A percentile compares a stretch with the other conserved stretches of the same genome.
phyloP scores from a whole-genome alignment of 2,888 invertebrate genomes.

The Hypolimnas misippus region DNA sequence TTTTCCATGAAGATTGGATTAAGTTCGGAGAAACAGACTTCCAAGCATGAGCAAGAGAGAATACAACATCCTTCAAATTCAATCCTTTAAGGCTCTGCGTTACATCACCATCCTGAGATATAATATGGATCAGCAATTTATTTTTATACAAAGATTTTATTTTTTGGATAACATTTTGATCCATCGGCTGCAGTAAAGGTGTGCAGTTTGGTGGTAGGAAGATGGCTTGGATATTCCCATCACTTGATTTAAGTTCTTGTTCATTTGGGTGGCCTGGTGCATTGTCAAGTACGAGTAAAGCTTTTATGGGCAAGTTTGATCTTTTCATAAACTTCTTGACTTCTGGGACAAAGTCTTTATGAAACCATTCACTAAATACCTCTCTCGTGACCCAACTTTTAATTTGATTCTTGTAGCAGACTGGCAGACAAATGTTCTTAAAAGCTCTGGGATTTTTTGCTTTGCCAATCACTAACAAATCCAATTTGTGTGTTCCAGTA shows the following conservation, averaged over 20 bases:
- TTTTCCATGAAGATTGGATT: constrained; percentile 51
- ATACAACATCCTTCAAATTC: background rate
- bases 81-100: background rate
- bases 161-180: constrained; percentile 2
- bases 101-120: background rate
- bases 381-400: constrained; percentile 48
- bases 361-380: constrained; percentile 49
- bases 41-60: constrained; percentile 41
- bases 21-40: constrained; percentile 46
- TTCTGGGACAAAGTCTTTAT: constrained; percentile 44
- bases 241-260: constrained; percentile 50
- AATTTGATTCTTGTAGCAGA: constrained; percentile 45
- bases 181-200: background rate
- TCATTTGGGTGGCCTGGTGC: constrained; percentile 49
- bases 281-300: constrained; percentile 49
- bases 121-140: background rate
- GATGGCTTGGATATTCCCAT: constrained; percentile 39
- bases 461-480: constrained; percentile 47
- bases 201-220: constrained; percentile 41
- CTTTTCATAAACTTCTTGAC: constrained; percentile 47
- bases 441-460: constrained; percentile 45
- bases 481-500: constrained; percentile 41
- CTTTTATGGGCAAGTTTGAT: constrained; percentile 47
- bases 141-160: background rate
- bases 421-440: constrained; percentile 32